Conservation (phyloP, 1,140 invertebrate species). For the Frieseomelitta varia region DNA sequence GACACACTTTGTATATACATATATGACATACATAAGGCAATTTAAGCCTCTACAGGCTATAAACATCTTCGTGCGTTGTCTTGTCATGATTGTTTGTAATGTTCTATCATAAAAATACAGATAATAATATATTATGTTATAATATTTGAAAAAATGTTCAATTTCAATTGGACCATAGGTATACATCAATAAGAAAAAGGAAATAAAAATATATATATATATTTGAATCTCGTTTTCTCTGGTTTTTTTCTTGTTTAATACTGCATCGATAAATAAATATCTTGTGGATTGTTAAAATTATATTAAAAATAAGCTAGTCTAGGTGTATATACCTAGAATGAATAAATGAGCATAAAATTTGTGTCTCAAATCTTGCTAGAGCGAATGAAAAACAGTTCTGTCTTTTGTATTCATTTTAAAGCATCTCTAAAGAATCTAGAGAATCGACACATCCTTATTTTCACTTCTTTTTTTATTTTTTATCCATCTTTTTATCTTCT, state of each 20-base stretch:
- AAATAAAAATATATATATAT: slow-evolving; percentile 11
- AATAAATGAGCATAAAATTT: slow-evolving; percentile 19
- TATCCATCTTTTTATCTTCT: neutral
- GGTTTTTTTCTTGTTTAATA: slow-evolving; percentile 23
- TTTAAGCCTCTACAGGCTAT: slow-evolving; percentile 58
- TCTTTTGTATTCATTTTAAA: slow-evolving; percentile 35
- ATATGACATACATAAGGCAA: slow-evolving; percentile 48
- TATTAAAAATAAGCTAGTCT: slow-evolving; percentile 16
- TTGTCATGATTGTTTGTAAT: slow-evolving; percentile 32
- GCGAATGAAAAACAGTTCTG: slow-evolving; percentile 24
- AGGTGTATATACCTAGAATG: slow-evolving; percentile 1
- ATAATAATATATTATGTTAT: slow-evolving; percentile 38
- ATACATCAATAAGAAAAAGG: slow-evolving; percentile 33
- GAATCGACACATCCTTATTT: slow-evolving; percentile 47
- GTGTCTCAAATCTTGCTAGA: slow-evolving; percentile 4
- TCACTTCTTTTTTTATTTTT: neutral
- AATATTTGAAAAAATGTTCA: slow-evolving; percentile 43
- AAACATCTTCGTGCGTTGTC: slow-evolving; percentile 41
- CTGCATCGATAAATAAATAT: slow-evolving; percentile 44
- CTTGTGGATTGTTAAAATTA: slow-evolving; percentile 7
- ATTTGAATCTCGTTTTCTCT: neutral
- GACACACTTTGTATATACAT: slow-evolving; percentile 16
- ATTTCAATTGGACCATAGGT: slow-evolving; percentile 53
- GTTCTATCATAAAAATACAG: slow-evolving; percentile 49
- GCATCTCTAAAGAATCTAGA: slow-evolving; percentile 54